Percentiles rank a stretch among this genome's conserved stretches.
Conservation (phyloP, 2,113 vertebrate species). For the Peucedramus taeniatus region DNA sequence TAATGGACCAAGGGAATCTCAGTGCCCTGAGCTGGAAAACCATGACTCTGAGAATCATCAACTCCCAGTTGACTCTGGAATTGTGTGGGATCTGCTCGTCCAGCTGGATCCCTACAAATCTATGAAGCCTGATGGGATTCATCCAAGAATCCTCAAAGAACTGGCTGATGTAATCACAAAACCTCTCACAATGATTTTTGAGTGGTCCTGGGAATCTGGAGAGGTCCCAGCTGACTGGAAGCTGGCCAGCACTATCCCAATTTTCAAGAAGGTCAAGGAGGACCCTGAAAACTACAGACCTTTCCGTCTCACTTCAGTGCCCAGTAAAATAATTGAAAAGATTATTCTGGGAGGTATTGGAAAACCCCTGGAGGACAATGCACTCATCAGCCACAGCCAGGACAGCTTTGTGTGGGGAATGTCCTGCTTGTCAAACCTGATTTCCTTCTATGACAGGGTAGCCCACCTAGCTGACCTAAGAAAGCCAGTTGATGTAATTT, state of each 20-base stretch:
- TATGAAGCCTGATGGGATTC: neutral
- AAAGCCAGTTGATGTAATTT: neutral
- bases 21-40: neutral
- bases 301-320: neutral
- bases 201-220: neutral
- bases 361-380: neutral
- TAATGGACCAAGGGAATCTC: neutral
- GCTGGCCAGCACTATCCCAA: fast-evolving
- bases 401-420: neutral
- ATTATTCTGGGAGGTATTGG: neutral
- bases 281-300: neutral
- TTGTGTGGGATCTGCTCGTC: neutral
- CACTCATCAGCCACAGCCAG: neutral
- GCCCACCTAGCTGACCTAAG: neutral
- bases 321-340: neutral
- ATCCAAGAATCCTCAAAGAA: neutral
- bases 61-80: neutral
- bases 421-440: neutral
- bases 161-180: neutral
- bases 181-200: neutral
- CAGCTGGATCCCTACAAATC: neutral
- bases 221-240: neutral
- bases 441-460: neutral
- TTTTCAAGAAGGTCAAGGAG: neutral
- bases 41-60: fast-evolving